Conservation (phyloP, 2,113 vertebrate species). For the Empidonax alnorum region DNA sequence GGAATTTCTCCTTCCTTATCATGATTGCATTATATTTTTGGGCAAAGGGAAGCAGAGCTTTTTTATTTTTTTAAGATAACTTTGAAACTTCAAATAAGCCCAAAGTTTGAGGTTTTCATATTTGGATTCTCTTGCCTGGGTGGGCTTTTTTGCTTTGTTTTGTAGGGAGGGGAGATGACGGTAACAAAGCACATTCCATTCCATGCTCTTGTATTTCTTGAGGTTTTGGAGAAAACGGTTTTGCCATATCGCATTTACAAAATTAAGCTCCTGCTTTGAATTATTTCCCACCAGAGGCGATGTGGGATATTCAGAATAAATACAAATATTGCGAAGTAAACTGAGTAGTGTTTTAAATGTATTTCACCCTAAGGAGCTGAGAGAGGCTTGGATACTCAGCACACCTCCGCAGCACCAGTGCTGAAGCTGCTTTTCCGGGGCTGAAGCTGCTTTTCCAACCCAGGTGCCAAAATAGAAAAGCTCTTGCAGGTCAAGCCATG, state of each 20-base stretch:
- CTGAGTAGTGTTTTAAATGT: background rate
- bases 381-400: background rate
- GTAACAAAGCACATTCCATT: background rate
- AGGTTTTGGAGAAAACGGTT: background rate
- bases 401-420: background rate
- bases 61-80: slow-evolving; percentile 1
- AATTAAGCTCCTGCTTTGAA: background rate
- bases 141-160: background rate
- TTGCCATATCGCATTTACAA: background rate
- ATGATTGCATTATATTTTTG: background rate
- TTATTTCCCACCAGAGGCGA: background rate
- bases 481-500: background rate
- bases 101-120: background rate
- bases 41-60: slow-evolving; percentile 14
- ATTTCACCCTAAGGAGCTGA: background rate
- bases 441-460: background rate
- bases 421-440: background rate
- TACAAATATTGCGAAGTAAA: background rate
- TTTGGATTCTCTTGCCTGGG: background rate
- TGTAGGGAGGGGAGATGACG: background rate
- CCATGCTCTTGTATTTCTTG: background rate
- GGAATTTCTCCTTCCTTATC: slow-evolving; percentile 26
- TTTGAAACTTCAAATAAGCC: slow-evolving; percentile 11
- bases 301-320: background rate
- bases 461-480: background rate